Conservation (phyloP, 2,797 vertebrate species). For the Sebastes cheni region DNA sequence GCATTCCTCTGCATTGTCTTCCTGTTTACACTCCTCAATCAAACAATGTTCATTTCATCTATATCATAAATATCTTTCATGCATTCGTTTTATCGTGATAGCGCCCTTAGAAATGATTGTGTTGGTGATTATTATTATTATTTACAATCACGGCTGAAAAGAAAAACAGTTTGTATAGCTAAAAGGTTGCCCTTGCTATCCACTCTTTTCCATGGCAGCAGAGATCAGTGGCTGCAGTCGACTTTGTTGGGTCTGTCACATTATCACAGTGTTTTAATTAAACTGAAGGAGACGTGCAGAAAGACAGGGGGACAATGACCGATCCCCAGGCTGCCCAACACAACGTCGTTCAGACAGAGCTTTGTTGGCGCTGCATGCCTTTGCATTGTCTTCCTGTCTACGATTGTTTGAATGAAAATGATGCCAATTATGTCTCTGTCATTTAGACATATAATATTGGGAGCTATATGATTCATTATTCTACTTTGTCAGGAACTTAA, state of each 20-base stretch:
- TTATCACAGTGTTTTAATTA: constrained; percentile 71
- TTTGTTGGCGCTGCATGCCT: constrained; percentile 58
- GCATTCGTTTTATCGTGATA: background rate
- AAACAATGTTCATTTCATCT: constrained; percentile 36
- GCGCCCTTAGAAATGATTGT: background rate
- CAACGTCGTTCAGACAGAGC: constrained; percentile 46
- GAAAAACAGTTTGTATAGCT: background rate
- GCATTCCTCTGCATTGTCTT: constrained; percentile 68
- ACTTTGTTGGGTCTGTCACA: constrained; percentile 42
- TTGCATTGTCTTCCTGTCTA: constrained; percentile 65
- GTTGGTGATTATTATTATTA: background rate
- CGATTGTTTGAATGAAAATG: constrained; percentile 51
- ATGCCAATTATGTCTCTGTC: constrained; percentile 63
- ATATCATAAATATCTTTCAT: constrained; percentile 19
- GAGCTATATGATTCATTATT: constrained; percentile 41
- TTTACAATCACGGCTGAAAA: background rate
- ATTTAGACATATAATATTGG: constrained; percentile 44
- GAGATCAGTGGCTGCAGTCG: constrained; percentile 1
- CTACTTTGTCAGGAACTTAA: background rate
- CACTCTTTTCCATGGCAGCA: background rate
- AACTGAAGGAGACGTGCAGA: constrained; percentile 63
- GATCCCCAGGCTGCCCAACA: constrained; percentile 63
- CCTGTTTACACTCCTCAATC: constrained; percentile 26
- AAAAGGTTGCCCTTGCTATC: background rate
- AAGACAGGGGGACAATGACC: constrained; percentile 69